Evolutionary conservation across 37 sponge, comb jelly and placozoan genomes (phyloP).

Genomic region (Hexactinellida sp.): DNA sequence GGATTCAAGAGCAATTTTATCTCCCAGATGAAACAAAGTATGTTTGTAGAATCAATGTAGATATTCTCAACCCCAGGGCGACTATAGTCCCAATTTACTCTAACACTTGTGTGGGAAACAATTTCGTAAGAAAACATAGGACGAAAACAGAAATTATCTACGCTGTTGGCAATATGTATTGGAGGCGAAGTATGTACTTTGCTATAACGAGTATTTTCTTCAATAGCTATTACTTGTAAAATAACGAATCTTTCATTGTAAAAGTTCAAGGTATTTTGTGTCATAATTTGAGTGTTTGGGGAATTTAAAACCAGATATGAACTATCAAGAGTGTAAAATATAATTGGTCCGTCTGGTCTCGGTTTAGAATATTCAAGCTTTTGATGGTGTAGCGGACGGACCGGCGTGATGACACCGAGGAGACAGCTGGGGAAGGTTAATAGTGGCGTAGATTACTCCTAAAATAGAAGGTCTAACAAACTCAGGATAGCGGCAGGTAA

Average conservation of each 20-base stretch:
- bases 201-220: neutral
- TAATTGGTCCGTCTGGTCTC: no score
- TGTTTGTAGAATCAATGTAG: no score
- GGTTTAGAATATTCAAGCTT: no score
- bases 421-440: no score
- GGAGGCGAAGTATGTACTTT: neutral
- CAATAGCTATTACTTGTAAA: neutral
- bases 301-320: neutral
- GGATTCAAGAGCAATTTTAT: neutral
- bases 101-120: neutral
- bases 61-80: neutral
- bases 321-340: neutral
- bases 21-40: neutral
- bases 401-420: no score
- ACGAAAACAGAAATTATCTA: neutral
- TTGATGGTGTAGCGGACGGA: no score
- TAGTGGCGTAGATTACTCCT: no score
- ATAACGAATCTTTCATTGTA: neutral
- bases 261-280: neutral
- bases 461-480: no score
- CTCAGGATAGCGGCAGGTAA: no score
- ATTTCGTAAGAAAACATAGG: neutral
- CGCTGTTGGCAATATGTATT: neutral
- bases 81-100: neutral
- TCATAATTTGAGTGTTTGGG: neutral